Evolutionary conservation across 2,888 invertebrate species (phyloP).

Genomic region (Drosophila anomelani): DNA sequence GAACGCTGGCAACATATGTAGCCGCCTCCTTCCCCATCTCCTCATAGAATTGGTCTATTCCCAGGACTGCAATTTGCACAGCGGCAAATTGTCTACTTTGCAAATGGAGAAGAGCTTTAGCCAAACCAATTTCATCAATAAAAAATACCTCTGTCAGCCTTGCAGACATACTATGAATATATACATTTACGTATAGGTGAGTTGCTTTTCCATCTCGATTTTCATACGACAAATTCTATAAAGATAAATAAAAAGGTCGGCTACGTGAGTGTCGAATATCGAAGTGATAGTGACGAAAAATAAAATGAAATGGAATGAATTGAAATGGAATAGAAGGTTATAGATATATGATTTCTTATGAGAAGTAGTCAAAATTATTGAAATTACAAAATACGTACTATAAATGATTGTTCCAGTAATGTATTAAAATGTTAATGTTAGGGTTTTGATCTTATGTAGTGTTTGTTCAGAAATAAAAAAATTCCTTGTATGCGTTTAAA

Average conservation of each 20-base stretch:
- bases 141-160: conserved; percentile 69
- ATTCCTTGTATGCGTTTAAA: too few relatives aligned
- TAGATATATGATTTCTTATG: not conserved
- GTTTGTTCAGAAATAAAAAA: too few relatives aligned
- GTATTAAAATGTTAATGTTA: too few relatives aligned
- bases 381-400: not conserved
- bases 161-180: not conserved
- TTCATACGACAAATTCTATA: conserved; percentile 52
- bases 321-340: not conserved
- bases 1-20: conserved; percentile 25
- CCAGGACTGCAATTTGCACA: conserved; percentile 73
- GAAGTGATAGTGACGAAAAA: conserved; percentile 4
- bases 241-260: conserved; percentile 29
- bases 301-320: conserved; percentile 10
- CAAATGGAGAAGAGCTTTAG: conserved; percentile 63
- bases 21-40: not conserved
- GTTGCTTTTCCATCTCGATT: conserved; percentile 22
- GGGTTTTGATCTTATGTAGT: too few relatives aligned
- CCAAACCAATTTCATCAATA: conserved; percentile 78
- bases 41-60: conserved; percentile 55
- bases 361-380: not conserved
- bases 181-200: not conserved
- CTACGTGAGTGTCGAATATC: conserved; percentile 2
- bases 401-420: not conserved
- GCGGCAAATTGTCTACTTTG: conserved; percentile 71